Base-by-base conservation (phyloP, 2,113 vertebrate genomes). In the Toxotes jaculatrix region DNA sequence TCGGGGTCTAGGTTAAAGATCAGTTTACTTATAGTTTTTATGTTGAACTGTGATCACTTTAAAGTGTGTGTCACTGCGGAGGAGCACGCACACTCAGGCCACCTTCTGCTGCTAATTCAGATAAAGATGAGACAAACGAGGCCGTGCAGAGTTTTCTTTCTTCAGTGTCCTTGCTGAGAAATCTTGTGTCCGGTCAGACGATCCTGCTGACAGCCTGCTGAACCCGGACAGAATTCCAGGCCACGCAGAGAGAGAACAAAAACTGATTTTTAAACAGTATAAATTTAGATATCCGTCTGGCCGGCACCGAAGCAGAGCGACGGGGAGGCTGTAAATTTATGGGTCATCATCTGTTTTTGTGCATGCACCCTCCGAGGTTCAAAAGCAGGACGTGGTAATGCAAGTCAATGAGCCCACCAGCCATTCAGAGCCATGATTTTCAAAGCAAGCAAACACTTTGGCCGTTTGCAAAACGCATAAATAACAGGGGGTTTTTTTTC, bases 271-370 rank as follows among this genome's bases (percentile, higher is more conserved):
- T 47, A 72, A 70, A 56, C 51, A 67, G 60, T 40, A 61, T 85
- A 82, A 80, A 85, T 85, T 73, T 81, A 85, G 87, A 79, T 45
- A 34, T 76, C 77, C 43, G 73, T 83, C 76, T 78, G 83, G 76
- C 61, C 4, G 5, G 74, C 59, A 11, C 43, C 0, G 40, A n/a
- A 34, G 70, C 49, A 4, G 60, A 79, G 61, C 60, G 45, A 73
- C 64, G 13, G 72, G 82, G 78, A 73, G 51, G 79, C 82, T 66
- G 66, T 61, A 43, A 69, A 79, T 82, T 87, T 86, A 83, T 91
- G 82, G 77, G 64, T 74, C 83, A 72, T 88, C 77, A 61, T 88
- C 86, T 82, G 85, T 88, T 85, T 84, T 74, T 79, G 49, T 79
- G 53, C 64, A 45, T 19, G 72, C 49, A 62, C 57, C 80, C 80